Base-by-base conservation (phyloP, 2,888 invertebrate species). In the Mythimna impura region DNA sequence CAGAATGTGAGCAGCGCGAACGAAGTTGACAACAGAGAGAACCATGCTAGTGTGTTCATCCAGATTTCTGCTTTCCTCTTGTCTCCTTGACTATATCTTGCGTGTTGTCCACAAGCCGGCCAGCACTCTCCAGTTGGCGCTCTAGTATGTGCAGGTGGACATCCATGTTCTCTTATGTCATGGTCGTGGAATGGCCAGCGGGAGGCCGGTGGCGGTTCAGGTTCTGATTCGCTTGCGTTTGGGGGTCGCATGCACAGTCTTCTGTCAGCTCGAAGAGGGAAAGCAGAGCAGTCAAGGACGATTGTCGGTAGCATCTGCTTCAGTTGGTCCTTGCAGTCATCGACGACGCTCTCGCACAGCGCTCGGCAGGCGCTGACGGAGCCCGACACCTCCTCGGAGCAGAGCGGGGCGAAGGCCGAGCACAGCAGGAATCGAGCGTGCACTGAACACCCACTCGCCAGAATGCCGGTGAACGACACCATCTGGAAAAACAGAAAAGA, bases 391-490 rank as follows among this genome's bases (percentile, higher is more conserved):
- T 98, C 98, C 89, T 98, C 98, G 47, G 98, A 98, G 94, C 99
- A 99, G 92, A 99, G 98, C 54, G 99, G 99, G 14, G 98, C 98
- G 93, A 98, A 98, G 68, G 99, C 98, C 22, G 99, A 98, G 95
- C 99, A 99, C 78, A 99, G 97, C 90, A 99, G 98, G 93, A 99
- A 98, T 84, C 98, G 97, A 58, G 98, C 97, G 89, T 98, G 98
- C 73, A 97, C 96, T 7, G 98, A 98, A 91, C 99, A 99, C 67
- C 98, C 97, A 89, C 97, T 97, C 84, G 98, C 97, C 70, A 99
- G 97, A 76, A 99, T 96, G 1, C 97, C 97, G 89, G 97, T 96
- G 93, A 98, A 97, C 78, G 97, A 95, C 78, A 97, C 94, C 91
- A 98, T 97, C 98, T 98, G 97, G 34, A 97, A 90, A 73, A 82